Evolutionary conservation across 2,113 vertebrate genomes (phyloP).

Genomic region (Hystrix cristata): DNA sequence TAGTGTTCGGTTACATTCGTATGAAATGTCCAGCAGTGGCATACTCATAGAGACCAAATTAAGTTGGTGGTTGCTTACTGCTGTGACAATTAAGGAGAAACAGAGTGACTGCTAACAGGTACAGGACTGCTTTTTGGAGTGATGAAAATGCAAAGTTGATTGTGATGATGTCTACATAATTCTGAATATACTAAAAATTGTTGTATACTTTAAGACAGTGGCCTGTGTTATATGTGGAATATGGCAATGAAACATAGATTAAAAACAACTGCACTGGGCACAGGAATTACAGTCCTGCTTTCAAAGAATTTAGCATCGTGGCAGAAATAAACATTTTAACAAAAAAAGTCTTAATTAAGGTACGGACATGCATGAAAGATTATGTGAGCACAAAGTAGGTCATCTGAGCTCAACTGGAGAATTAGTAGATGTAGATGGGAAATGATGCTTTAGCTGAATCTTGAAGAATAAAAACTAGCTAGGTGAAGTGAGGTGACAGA

Average conservation of each 20-base stretch:
- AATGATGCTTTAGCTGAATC: conserved; percentile 41
- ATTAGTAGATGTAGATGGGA: background rate
- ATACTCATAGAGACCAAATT: background rate
- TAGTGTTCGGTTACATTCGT: background rate
- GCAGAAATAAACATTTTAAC: conserved; percentile 39
- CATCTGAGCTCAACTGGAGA: background rate
- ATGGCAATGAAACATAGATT: background rate
- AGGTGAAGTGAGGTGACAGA: background rate
- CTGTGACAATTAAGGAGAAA: background rate
- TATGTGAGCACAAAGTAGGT: background rate
- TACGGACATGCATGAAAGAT: background rate
- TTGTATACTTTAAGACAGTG: conserved; percentile 4
- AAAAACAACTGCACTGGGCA: background rate
- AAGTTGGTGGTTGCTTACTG: background rate
- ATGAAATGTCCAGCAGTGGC: conserved; percentile 14
- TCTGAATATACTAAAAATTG: background rate
- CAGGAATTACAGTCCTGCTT: background rate
- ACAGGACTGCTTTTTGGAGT: background rate
- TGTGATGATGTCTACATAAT: background rate
- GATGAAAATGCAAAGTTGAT: conserved; percentile 2
- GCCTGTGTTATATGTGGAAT: background rate
- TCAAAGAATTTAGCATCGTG: background rate
- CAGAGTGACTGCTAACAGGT: background rate
- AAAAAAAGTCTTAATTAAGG: background rate
- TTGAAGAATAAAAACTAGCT: conserved; percentile 17